phyloP scores from a whole-genome alignment of 1,140 invertebrate genomes.

The Dolichoris vasculosae region DNA sequence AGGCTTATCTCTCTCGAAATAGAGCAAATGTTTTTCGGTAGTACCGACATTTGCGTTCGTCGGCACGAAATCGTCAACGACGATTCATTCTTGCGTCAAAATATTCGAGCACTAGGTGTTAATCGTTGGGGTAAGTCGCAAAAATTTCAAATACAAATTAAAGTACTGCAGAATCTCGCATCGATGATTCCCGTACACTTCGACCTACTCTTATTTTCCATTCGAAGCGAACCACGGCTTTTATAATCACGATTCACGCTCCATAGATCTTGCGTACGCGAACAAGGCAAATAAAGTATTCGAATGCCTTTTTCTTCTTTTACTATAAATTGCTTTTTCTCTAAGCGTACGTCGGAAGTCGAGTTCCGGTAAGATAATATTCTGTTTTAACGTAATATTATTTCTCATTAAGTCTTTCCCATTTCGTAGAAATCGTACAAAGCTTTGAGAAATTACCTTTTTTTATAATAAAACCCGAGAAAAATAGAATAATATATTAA shows the following conservation, averaged over 20 bases:
- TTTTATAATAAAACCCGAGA: not conserved
- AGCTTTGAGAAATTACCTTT: not conserved
- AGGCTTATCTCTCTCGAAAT: too few species aligned
- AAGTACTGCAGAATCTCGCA: too few species aligned
- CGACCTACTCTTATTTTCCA: not conserved
- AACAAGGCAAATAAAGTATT: not conserved
- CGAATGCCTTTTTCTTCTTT: not conserved
- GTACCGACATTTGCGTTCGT: too few species aligned
- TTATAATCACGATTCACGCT: slow-evolving; percentile 3
- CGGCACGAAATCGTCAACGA: too few species aligned
- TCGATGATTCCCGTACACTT: too few species aligned
- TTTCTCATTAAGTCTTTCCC: not conserved
- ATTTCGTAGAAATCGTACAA: not conserved
- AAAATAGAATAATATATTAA: too few species aligned
- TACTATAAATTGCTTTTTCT: not conserved
- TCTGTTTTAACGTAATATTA: not conserved
- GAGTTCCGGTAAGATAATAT: not conserved
- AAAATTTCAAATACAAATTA: too few species aligned
- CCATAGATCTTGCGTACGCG: not conserved
- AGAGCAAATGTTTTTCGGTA: too few species aligned
- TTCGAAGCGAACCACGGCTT: not conserved
- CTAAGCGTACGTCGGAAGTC: not conserved
- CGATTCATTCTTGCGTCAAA: too few species aligned
- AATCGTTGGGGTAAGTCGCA: too few species aligned
- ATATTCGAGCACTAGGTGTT: too few species aligned